Evolutionary conservation across 2,113 vertebrate genomes (phyloP).

Genomic region (Burhinus oedicnemus): DNA sequence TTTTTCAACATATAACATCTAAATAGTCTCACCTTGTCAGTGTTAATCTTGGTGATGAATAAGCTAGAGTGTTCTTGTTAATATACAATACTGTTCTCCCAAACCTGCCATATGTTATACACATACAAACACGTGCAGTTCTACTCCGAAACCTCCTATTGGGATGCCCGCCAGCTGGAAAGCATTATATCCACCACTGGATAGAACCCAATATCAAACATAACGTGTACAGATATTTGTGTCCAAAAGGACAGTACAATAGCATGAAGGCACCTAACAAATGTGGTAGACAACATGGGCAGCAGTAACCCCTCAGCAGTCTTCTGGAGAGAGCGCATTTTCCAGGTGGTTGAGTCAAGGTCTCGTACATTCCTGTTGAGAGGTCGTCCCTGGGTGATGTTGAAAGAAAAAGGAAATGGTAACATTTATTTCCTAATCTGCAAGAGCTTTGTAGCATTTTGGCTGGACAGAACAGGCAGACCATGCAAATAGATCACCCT

Average conservation of each 20-base stretch:
- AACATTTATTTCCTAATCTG: background rate
- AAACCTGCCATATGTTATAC: background rate
- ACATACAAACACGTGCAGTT: background rate
- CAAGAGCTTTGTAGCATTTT: background rate
- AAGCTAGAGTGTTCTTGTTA: background rate
- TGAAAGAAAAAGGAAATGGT: background rate
- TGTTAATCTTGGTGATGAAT: background rate
- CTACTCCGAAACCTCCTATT: background rate
- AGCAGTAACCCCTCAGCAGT: background rate
- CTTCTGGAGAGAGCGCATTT: background rate
- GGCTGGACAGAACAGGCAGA: background rate
- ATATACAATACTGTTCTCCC: background rate
- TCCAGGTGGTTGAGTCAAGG: background rate
- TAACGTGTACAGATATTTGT: background rate
- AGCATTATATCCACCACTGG: background rate
- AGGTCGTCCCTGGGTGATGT: background rate
- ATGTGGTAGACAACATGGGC: rapidly evolving
- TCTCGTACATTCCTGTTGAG: background rate
- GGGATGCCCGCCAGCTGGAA: background rate
- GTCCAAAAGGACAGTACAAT: background rate
- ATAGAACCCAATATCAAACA: background rate
- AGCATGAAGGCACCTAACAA: background rate
- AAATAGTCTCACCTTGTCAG: background rate
- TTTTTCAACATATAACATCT: background rate
- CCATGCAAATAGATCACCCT: background rate